Evolutionary conservation across 2,113 vertebrate species (phyloP), one percentile per base, ranked within the genome.

Genomic region (Vanacampus margaritifer): DNA sequence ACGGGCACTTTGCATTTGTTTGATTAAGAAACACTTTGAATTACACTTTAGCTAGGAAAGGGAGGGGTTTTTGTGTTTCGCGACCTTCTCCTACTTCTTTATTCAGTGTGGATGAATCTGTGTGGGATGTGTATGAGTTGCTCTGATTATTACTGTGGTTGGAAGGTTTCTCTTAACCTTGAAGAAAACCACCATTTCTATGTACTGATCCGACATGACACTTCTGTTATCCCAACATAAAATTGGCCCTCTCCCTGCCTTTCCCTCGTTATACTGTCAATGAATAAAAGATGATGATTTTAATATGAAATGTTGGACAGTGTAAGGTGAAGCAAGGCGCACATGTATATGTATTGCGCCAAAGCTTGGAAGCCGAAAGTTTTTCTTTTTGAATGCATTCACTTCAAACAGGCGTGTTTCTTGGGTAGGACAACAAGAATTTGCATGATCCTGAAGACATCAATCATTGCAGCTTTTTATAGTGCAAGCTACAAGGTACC

Each of bases 141-240:
- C 37, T 61, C 37, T 43, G 37, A 62, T 7, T 13, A 62, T 62
- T 43, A 62, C 23, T 17, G 10, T 3, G 10, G 36, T n/a, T 8
- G 36, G 59, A 61, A 41, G 59, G 36, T 39, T 41, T 61, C 32
- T 61, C n/a, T 61, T 23, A 60, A 39, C 58, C 58, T 60, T n/a
- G 58, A 39, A 41, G 59, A 39, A 62, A 62, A 62, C 23, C 14
- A 24, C 14, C 8, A 16, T 39, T 24, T 62, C 39, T 17, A 14
- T 39, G 36, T 17, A 43, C 37, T 62, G n/a, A 62, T 26, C 39
- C 36, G 36, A 39, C 59, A 61, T 43, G 39, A 62, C 60, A 41
- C 60, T 62, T 62, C 2, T 43, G 36, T 43, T 24, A 10, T 58
- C 16, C 56, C 32, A 36, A 58, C 58, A 13, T 19, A 60, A 36